Conservation (phyloP, 2,113 vertebrate genomes). For the Panurus biarmicus region DNA sequence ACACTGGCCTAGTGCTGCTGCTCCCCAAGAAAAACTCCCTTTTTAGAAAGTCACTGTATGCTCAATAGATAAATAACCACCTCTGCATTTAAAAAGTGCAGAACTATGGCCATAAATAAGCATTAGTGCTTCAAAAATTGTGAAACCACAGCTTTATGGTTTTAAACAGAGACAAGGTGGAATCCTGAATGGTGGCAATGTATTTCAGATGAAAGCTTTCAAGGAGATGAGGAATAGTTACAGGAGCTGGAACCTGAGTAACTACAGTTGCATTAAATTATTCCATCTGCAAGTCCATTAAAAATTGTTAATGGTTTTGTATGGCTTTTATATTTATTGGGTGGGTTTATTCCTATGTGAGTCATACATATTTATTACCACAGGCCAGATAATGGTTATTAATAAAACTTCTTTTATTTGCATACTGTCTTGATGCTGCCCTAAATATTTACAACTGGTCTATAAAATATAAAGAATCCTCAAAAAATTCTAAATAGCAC, state of each 20-base stretch:
- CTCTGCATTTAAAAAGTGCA: not conserved
- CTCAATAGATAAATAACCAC: not conserved
- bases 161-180: constrained; percentile 40
- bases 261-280: constrained; percentile 42
- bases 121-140: constrained; percentile 2
- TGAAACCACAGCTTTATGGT: constrained; percentile 32
- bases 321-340: constrained; percentile 49
- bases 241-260: constrained; percentile 19
- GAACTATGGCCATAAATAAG: not conserved
- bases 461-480: constrained; percentile 7
- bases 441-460: constrained; percentile 33
- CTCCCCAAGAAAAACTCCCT: accelerated
- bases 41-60: not conserved
- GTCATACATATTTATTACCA: constrained; percentile 50
- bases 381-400: constrained; percentile 48
- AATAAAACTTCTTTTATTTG: constrained; percentile 59
- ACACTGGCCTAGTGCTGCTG: not conserved
- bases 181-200: not conserved
- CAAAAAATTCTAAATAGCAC: not conserved
- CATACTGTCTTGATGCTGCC: constrained; percentile 35
- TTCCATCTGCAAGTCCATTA: constrained; percentile 59
- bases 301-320: constrained; percentile 50
- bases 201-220: constrained; percentile 45
- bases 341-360: constrained; percentile 37
- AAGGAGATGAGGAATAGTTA: constrained; percentile 34